Conservation (phyloP, 1,140 invertebrate genomes). For the Drosophila azteca region DNA sequence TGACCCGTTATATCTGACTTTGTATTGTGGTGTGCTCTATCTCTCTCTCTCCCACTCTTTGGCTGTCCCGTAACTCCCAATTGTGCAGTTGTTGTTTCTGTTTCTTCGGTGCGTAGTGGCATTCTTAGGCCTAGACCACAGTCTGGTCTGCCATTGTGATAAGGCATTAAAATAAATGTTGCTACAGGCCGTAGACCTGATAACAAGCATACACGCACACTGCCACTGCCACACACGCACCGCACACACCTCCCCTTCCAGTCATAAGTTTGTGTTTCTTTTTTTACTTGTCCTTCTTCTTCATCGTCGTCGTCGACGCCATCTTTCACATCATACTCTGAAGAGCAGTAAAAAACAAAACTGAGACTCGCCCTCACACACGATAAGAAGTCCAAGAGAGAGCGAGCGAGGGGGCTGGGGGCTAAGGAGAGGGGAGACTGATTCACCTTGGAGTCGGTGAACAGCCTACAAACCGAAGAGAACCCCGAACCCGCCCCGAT, state of each 20-base stretch:
- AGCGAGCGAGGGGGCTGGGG: not conserved
- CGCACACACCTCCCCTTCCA: slow-evolving; percentile 10
- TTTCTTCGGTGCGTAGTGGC: slow-evolving; percentile 10
- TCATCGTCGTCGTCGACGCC: slow-evolving; percentile 24
- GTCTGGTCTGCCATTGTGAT: slow-evolving; percentile 57
- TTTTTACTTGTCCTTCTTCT: slow-evolving; percentile 6
- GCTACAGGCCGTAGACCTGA: slow-evolving; percentile 69
- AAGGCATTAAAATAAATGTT: slow-evolving; percentile 81
- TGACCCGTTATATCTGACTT: not conserved
- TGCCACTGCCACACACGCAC: slow-evolving; percentile 36
- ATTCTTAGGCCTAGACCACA: slow-evolving; percentile 43
- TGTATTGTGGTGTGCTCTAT: slow-evolving; percentile 18
- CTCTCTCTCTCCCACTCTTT: slow-evolving; percentile 50
- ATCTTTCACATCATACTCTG: slow-evolving; percentile 19
- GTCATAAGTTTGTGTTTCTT: slow-evolving; percentile 9
- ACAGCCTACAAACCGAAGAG: too few species aligned
- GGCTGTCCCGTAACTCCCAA: slow-evolving; percentile 70
- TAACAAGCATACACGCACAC: slow-evolving; percentile 67
- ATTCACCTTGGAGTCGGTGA: slow-evolving; percentile 36
- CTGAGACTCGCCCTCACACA: slow-evolving; percentile 37
- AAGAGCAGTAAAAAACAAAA: slow-evolving; percentile 36
- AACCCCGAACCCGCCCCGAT: too few species aligned
- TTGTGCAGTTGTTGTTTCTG: slow-evolving; percentile 74
- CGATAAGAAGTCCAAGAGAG: slow-evolving; percentile 48
- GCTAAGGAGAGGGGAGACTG: not conserved